Evolutionary conservation across 1,140 invertebrate genomes (phyloP).

Genomic region (Drosophila serrata): DNA sequence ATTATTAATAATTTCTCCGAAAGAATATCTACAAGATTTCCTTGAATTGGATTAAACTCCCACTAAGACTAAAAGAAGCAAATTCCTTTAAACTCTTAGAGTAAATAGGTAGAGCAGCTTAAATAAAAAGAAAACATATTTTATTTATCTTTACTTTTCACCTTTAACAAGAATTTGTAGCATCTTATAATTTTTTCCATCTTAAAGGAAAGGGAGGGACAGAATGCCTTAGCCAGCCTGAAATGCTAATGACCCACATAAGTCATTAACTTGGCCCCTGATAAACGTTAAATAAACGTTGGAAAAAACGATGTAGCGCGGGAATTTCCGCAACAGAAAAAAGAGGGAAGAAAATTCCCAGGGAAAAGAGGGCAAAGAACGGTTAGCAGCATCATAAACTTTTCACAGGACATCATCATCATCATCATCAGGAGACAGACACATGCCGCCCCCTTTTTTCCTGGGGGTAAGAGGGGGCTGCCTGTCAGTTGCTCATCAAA

Average conservation of each 20-base stretch:
- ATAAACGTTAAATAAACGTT: slow-evolving; percentile 64
- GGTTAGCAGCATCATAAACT: slow-evolving; percentile 58
- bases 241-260: slow-evolving; percentile 77
- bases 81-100: background rate
- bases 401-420: slow-evolving; percentile 56
- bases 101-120: background rate
- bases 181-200: too few species aligned
- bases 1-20: background rate
- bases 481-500: slow-evolving; percentile 72
- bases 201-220: background rate
- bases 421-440: slow-evolving; percentile 41
- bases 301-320: slow-evolving; percentile 27
- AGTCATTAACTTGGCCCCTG: slow-evolving; percentile 73
- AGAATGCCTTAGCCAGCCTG: slow-evolving; percentile 13
- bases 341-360: slow-evolving; percentile 19
- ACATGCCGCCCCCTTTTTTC: slow-evolving; percentile 25
- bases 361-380: background rate
- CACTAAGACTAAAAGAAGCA: background rate
- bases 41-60: background rate
- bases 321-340: slow-evolving; percentile 30
- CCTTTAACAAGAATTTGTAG: background rate
- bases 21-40: background rate
- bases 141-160: too few species aligned
- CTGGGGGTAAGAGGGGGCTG: slow-evolving; percentile 12
- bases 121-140: background rate